Evolutionary conservation across 2,888 invertebrate genomes (phyloP).

Genomic region (Rugalucina vietnamica): DNA sequence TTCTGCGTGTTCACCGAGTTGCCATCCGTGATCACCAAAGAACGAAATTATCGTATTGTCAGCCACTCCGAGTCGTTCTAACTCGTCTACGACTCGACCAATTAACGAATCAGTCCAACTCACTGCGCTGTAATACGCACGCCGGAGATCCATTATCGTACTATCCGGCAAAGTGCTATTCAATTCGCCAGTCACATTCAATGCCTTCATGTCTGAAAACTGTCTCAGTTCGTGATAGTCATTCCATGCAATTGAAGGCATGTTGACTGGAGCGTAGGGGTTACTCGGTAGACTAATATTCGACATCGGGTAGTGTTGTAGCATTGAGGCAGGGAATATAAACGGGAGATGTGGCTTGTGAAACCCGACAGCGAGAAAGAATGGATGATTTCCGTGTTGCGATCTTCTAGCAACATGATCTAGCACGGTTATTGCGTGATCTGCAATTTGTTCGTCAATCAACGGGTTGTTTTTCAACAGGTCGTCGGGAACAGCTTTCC

Average conservation of each 20-base stretch:
- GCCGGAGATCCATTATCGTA: constrained; percentile 52
- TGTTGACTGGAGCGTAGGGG: constrained; percentile 64
- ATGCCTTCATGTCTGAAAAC: constrained; percentile 61
- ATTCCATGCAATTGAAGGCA: constrained; percentile 73
- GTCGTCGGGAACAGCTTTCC: constrained; percentile 61
- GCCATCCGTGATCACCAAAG: constrained; percentile 73
- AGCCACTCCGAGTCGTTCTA: constrained; percentile 56
- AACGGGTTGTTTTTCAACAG: constrained; percentile 86
- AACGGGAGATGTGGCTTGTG: constrained; percentile 96
- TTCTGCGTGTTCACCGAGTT: constrained; percentile 74
- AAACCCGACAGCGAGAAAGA: constrained; percentile 93
- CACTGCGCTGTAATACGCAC: constrained; percentile 68
- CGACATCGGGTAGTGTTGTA: constrained; percentile 86
- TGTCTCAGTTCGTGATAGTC: constrained; percentile 61
- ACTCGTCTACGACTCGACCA: constrained; percentile 59
- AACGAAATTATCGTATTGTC: constrained; percentile 70
- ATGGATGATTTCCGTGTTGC: constrained; percentile 85
- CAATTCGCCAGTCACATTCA: constrained; percentile 63
- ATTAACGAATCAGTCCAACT: constrained; percentile 62
- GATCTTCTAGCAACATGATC: constrained; percentile 64
- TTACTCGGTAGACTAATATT: constrained; percentile 66
- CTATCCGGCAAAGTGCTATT: constrained; percentile 69
- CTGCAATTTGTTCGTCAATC: constrained; percentile 90
- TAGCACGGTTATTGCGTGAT: constrained; percentile 88
- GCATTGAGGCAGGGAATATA: constrained; percentile 90